Evolutionary conservation across 2,888 invertebrate genomes (phyloP).

Genomic region (Hesperia comma): DNA sequence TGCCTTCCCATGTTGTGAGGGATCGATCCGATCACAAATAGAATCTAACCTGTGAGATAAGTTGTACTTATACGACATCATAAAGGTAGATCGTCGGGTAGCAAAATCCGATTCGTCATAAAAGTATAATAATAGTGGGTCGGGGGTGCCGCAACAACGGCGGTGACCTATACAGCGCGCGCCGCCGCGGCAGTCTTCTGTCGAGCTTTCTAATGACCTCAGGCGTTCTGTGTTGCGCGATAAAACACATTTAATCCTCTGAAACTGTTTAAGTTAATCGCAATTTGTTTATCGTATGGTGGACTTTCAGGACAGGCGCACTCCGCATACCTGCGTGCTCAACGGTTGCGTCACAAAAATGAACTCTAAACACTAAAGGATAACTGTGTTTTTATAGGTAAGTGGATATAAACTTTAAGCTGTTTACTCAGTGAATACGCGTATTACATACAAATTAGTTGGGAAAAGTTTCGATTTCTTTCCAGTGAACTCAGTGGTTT

Average conservation of each 20-base stretch:
- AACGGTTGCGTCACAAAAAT: slow-evolving; percentile 62
- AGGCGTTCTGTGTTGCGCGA: slow-evolving; percentile 76
- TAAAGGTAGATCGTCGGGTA: slow-evolving; percentile 67
- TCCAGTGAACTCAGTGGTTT: slow-evolving; percentile 3
- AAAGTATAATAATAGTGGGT: slow-evolving; percentile 84
- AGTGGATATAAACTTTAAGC: slow-evolving; percentile 48
- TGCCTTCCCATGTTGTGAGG: slow-evolving; percentile 10
- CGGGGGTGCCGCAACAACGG: slow-evolving; percentile 80
- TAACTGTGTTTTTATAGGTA: slow-evolving; percentile 69
- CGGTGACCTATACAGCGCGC: slow-evolving; percentile 79
- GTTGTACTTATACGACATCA: slow-evolving; percentile 50
- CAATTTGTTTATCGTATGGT: slow-evolving; percentile 67
- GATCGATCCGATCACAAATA: slow-evolving; percentile 33
- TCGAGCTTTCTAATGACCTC: slow-evolving; percentile 82
- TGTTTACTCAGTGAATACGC: slow-evolving; percentile 57
- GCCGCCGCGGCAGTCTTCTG: slow-evolving; percentile 81
- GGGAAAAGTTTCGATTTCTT: slow-evolving; percentile 20
- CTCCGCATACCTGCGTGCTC: slow-evolving; percentile 50
- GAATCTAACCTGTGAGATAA: slow-evolving; percentile 40
- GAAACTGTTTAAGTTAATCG: slow-evolving; percentile 60
- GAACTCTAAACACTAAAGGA: slow-evolving; percentile 68
- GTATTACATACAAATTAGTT: slow-evolving; percentile 24
- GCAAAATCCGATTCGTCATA: slow-evolving; percentile 83
- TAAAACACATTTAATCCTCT: slow-evolving; percentile 59
- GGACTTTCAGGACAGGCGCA: slow-evolving; percentile 67